Base-by-base conservation (phyloP, 2,113 vertebrate genomes). In the Rousettus leschenaultii region DNA sequence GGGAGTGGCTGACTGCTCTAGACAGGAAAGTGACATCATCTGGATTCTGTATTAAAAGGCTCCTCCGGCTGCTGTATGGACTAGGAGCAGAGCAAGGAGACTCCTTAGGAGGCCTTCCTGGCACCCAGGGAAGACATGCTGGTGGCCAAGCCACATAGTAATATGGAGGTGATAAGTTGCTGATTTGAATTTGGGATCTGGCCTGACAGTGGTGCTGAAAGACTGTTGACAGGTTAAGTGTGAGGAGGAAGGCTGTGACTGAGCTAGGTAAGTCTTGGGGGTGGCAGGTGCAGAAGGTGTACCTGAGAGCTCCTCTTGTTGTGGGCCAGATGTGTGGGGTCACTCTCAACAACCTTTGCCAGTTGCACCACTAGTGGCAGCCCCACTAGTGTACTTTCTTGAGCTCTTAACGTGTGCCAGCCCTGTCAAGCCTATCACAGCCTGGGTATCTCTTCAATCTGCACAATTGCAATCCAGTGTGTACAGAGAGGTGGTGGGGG, bases 381-480 rank as follows among this genome's bases (percentile, higher is more conserved):
- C 9, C 14, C 38, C 18, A 8, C 53, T 3, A 5, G 40, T 13
- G 53, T 75, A 5, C 80, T 78, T 53, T 55, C 55, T 22, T 35
- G 73, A 55, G 51, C 43, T 35, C 43, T 13, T 12, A 48, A 48
- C n/a, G 0, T 10, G 7, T 3, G 30, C 18, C 14, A 45, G 68
- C 26, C 71, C 43, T 15, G 12, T 38, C 1, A 9, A 33, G 35
- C 55, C 63, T 4, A 0, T 33, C 61, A 38, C 16, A 9, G 53
- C 19, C 21, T 13, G 53, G 48, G 18, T 2, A 7, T 13, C 51
- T 10, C 61, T 61, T 45, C 51, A 15, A 4, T 22, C 18, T 24
- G 40, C n/a, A 53, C n/a, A 1, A 12, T 26, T 57, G n/a, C 33
- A 35, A 0, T 13, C 30, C 40, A 11, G 12, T 1, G 11, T 53